Evolutionary conservation across 2,113 vertebrate genomes (phyloP).

Genomic region (Gymnarchus niloticus): DNA sequence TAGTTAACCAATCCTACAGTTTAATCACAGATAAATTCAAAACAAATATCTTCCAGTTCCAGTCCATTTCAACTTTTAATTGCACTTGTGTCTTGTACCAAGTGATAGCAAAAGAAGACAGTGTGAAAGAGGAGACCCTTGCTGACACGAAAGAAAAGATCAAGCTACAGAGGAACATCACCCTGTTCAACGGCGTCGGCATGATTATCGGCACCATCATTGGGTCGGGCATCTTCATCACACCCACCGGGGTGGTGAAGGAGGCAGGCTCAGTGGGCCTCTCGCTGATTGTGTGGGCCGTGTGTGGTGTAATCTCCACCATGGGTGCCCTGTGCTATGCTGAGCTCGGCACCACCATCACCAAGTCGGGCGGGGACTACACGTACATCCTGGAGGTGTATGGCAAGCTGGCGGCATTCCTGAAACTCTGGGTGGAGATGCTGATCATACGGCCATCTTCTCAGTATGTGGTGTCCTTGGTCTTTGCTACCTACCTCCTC

Average conservation of each 20-base stretch:
- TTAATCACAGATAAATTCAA: not conserved
- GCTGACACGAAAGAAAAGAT: conserved; percentile 42
- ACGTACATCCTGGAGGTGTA: conserved; percentile 66
- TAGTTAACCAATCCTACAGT: not conserved
- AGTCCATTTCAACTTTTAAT: not conserved
- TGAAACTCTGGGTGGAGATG: conserved; percentile 68
- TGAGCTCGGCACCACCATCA: conserved; percentile 63
- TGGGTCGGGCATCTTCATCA: conserved; percentile 64
- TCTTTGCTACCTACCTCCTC: conserved; percentile 64
- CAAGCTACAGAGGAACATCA: conserved; percentile 61
- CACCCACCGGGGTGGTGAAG: conserved; percentile 60
- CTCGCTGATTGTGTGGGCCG: conserved; percentile 58
- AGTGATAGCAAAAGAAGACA: not conserved
- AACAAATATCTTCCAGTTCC: not conserved
- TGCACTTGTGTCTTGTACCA: not conserved
- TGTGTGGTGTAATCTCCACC: conserved; percentile 60
- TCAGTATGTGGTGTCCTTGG: conserved; percentile 64
- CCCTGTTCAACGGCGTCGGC: conserved; percentile 61
- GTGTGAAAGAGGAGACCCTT: not conserved
- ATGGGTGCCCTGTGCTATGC: conserved; percentile 66
- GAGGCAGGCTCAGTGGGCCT: conserved; percentile 59
- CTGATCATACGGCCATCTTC: conserved; percentile 66
- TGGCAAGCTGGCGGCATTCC: conserved; percentile 59
- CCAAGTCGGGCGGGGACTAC: conserved; percentile 65
- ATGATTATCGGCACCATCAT: conserved; percentile 70